Conservation (phyloP, 2,797 vertebrate genomes). For the Astyanax mexicanus region DNA sequence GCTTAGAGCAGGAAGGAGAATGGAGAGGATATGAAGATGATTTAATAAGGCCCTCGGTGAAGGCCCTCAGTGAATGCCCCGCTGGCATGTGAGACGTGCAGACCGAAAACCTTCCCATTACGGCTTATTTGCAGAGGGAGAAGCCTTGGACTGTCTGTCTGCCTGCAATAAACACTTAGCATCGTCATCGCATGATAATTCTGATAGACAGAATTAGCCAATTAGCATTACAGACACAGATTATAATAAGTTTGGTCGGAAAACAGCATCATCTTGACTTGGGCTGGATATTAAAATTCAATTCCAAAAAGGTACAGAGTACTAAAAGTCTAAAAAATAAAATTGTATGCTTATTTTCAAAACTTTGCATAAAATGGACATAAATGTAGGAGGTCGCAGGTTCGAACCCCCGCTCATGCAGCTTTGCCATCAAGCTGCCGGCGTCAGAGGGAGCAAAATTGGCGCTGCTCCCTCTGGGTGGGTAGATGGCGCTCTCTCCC, state of each 20-base stretch:
- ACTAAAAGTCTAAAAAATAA: too few species aligned
- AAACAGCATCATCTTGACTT: constrained; percentile 23
- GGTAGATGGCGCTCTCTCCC: too few species aligned
- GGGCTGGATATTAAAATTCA: background rate
- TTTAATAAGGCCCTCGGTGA: constrained; percentile 25
- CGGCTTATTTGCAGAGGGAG: background rate
- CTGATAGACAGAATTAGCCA: background rate
- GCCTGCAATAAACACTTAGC: too few species aligned
- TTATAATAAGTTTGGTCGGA: constrained; percentile 8
- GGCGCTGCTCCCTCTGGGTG: too few species aligned
- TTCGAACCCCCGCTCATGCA: too few species aligned
- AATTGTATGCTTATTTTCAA: too few species aligned
- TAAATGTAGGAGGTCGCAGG: too few species aligned
- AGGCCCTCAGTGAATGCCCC: constrained; percentile 2
- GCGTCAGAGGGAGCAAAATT: too few species aligned
- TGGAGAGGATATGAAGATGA: constrained; percentile 22
- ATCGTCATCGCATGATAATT: background rate
- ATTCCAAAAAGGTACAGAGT: too few species aligned
- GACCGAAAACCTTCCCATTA: background rate
- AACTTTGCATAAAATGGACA: too few species aligned
- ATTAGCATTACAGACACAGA: constrained; percentile 21
- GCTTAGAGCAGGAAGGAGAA: constrained; percentile 20
- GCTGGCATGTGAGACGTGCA: background rate
- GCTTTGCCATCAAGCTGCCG: too few species aligned
- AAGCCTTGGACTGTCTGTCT: background rate